Evolutionary conservation across 2,113 vertebrate genomes (phyloP).

Genomic region (Xyliphius kryptos): DNA sequence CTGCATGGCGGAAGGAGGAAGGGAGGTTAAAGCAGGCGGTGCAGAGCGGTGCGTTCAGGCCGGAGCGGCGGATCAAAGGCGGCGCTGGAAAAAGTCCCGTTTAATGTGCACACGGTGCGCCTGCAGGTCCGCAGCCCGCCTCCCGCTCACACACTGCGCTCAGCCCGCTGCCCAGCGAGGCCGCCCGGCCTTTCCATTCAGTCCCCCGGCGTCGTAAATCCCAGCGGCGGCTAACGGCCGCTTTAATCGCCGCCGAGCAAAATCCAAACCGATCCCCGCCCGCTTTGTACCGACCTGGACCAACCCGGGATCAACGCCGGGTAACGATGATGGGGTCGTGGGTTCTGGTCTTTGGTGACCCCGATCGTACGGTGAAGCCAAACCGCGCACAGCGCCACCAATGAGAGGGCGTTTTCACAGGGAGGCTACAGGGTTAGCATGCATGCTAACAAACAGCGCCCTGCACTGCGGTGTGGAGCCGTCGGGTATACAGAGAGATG

Average conservation of each 20-base stretch:
- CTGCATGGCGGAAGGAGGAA: conserved; percentile 50
- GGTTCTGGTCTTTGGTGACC: too few relatives aligned
- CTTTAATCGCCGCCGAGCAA: neutral
- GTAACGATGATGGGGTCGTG: too few relatives aligned
- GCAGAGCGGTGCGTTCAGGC: conserved; percentile 59
- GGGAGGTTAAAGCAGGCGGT: conserved; percentile 54
- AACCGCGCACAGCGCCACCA: conserved; percentile 59
- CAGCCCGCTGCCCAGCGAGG: neutral
- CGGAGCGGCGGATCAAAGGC: conserved; percentile 47
- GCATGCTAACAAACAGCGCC: conserved; percentile 15
- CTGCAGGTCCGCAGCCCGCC: neutral
- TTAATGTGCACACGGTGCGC: neutral
- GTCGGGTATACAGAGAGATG: neutral
- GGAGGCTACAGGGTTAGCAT: conserved; percentile 24
- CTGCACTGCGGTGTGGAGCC: conserved; percentile 10
- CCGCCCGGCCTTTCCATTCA: neutral
- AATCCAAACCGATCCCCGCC: neutral
- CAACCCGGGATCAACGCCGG: too few relatives aligned
- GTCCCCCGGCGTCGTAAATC: conserved; percentile 23
- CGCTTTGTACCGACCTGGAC: too few relatives aligned
- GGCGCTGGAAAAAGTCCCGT: conserved; percentile 11
- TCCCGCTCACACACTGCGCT: neutral
- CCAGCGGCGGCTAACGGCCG: conserved; percentile 14
- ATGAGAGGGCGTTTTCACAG: conserved; percentile 15
- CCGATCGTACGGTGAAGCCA: conserved; percentile 35